These are phyloP conservation scores for Maniola hyperantus DNA, from an alignment of 2,888 invertebrate species.

Conservation along the genomic window DNA sequence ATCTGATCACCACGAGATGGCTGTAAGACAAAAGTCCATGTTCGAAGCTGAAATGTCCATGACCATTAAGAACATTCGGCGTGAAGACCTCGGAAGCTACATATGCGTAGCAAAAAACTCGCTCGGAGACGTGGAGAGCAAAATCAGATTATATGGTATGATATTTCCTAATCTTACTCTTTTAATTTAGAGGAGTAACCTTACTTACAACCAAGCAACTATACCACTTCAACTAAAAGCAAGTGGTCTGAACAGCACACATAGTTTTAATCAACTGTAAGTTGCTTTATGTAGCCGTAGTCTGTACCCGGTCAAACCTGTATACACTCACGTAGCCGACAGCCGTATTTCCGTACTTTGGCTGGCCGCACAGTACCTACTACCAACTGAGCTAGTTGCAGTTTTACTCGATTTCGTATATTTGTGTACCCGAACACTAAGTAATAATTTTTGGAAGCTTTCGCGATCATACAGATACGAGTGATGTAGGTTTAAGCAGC, in stretches of 20 bases:
- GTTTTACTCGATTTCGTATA: background rate
- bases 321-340: background rate
- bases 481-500: too few relatives aligned
- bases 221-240: background rate
- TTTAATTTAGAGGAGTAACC: background rate
- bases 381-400: background rate
- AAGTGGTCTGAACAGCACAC: background rate
- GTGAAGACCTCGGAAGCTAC: slow-evolving; percentile 91
- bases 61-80: slow-evolving; percentile 89
- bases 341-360: background rate
- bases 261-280: background rate
- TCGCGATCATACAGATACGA: too few relatives aligned
- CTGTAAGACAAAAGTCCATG: slow-evolving; percentile 87
- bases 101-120: slow-evolving; percentile 94
- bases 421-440: too few relatives aligned
- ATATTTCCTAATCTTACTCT: background rate
- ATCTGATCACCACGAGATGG: slow-evolving; percentile 91
- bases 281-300: background rate
- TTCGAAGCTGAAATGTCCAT: slow-evolving; percentile 94
- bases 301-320: background rate
- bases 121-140: slow-evolving; percentile 94
- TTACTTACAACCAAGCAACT: background rate
- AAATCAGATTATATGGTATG: slow-evolving; percentile 93
- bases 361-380: background rate
- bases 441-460: too few relatives aligned